These are phyloP conservation scores for Macroramphosus scolopax DNA, from an alignment of 2,797 vertebrate genomes.

Conservation along the genomic window DNA sequence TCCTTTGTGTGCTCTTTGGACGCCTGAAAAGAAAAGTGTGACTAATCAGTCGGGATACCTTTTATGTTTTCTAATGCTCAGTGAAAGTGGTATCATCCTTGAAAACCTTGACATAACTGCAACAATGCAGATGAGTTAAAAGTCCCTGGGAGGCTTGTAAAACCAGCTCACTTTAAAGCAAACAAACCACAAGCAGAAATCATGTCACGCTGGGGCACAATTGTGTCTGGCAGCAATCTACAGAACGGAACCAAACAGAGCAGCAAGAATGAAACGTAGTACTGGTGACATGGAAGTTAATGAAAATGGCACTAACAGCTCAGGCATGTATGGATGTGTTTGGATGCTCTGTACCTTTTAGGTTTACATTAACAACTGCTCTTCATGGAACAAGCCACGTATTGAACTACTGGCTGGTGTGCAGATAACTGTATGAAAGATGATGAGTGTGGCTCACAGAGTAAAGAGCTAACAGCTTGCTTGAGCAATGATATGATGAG, in stretches of 20 bases:
- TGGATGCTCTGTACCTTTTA: conserved; percentile 10
- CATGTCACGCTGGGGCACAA: background rate
- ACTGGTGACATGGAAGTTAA: background rate
- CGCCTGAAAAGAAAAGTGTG: conserved; percentile 5
- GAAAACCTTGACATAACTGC: background rate
- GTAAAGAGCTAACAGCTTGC: too few relatives aligned
- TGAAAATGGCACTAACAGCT: conserved; percentile 8
- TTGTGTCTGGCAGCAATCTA: background rate
- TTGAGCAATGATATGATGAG: too few relatives aligned
- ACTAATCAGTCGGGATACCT: background rate
- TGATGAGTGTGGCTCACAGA: too few relatives aligned
- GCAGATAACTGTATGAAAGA: conserved; percentile 20
- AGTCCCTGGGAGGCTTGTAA: conserved; percentile 1
- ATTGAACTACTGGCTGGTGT: conserved; percentile 23
- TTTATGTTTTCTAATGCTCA: conserved; percentile 1
- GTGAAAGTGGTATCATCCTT: background rate
- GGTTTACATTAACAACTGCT: too few relatives aligned
- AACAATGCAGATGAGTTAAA: too few relatives aligned
- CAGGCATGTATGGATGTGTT: conserved; percentile 6
- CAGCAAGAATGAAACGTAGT: too few relatives aligned
- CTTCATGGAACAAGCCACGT: too few relatives aligned
- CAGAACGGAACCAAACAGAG: conserved; percentile 17
- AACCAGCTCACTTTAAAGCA: too few relatives aligned
- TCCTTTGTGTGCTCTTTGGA: too few relatives aligned
- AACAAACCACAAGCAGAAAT: background rate